Evolutionary conservation across 1,140 invertebrate species (phyloP).

Genomic region (Dendroctonus valens): DNA sequence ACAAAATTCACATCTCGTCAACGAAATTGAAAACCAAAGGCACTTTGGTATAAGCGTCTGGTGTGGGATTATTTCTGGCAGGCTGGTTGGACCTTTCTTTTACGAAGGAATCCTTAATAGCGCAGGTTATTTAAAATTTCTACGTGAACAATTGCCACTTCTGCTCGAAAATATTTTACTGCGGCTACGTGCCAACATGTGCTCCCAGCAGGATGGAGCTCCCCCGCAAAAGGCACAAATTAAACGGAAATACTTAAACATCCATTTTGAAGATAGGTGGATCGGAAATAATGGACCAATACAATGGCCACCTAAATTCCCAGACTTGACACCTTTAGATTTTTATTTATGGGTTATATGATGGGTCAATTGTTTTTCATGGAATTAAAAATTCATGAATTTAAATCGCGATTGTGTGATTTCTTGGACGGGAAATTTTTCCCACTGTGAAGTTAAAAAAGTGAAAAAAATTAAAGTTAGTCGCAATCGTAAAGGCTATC

Average conservation of each 20-base stretch:
- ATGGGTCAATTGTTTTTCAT: no score
- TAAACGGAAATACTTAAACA: slow-evolving; percentile 8
- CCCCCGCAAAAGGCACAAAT: slow-evolving; percentile 9
- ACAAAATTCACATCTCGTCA: no score
- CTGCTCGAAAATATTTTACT: slow-evolving; percentile 8
- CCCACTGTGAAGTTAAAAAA: no score
- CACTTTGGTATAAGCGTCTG: no score
- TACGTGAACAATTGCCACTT: background rate
- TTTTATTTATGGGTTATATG: background rate
- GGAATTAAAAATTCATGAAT: no score
- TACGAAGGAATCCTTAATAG: slow-evolving; percentile 6
- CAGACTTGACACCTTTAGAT: slow-evolving; percentile 3
- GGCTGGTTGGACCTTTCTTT: slow-evolving; percentile 14
- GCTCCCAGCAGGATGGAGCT: slow-evolving; percentile 14
- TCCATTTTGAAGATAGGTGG: slow-evolving; percentile 8
- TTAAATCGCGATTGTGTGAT: no score
- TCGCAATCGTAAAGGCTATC: no score
- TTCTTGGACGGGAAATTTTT: no score
- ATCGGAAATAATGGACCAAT: slow-evolving; percentile 16
- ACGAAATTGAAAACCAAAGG: no score
- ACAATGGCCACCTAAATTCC: slow-evolving; percentile 7
- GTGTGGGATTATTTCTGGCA: no score
- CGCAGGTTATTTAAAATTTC: slow-evolving; percentile 10
- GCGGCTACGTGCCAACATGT: slow-evolving; percentile 8
- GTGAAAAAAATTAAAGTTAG: no score